phyloP scores from a whole-genome alignment of 2,113 vertebrate species.

The Regulus satrapa region DNA sequence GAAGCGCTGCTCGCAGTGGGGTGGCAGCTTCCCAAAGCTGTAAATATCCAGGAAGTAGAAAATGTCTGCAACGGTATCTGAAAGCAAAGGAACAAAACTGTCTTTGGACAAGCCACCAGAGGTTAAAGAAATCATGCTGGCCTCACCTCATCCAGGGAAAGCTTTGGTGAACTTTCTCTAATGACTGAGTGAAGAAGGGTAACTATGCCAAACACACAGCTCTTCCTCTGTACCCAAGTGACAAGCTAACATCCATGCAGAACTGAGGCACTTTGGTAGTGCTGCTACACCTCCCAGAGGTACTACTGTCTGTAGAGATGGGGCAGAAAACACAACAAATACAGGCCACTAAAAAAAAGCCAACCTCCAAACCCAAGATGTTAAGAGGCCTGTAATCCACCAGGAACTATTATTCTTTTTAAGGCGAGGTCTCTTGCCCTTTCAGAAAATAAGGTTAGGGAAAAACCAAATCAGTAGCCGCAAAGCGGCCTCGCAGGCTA shows the following conservation, averaged over 20 bases:
- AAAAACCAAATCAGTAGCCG: background rate
- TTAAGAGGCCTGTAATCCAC: background rate
- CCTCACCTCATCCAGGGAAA: background rate
- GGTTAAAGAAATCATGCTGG: background rate
- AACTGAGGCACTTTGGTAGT: accelerated
- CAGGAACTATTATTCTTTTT: background rate
- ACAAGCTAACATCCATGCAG: background rate
- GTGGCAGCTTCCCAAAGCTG: constrained; percentile 76
- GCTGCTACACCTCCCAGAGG: background rate
- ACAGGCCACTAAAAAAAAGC: background rate
- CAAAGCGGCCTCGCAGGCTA: background rate
- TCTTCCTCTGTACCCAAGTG: background rate
- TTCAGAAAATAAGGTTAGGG: background rate
- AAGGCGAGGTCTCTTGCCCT: background rate
- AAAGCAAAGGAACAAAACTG: background rate
- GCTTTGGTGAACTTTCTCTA: background rate
- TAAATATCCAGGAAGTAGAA: constrained; percentile 80
- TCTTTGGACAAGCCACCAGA: background rate
- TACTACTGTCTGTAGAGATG: background rate
- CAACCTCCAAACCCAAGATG: background rate
- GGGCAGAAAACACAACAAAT: background rate
- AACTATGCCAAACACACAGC: background rate
- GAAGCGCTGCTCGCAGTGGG: constrained; percentile 74
- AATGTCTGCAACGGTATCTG: constrained; percentile 61
- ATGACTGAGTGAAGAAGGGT: accelerated